Conservation (phyloP, 2,113 vertebrate species). For the Campylomormyrus tamandua region DNA sequence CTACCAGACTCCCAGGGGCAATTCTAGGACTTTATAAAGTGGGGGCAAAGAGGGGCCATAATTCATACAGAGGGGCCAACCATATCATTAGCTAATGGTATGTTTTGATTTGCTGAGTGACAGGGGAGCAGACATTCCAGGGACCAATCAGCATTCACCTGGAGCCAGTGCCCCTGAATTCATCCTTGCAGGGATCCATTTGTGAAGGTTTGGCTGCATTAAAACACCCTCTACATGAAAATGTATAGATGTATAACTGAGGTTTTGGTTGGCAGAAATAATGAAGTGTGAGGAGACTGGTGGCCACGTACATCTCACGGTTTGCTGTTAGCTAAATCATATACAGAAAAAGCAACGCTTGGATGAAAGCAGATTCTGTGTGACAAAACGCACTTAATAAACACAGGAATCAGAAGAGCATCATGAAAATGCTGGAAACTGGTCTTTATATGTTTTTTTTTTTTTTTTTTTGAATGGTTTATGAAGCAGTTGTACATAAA, state of each 20-base stretch:
- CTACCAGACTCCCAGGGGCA: background rate
- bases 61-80: background rate
- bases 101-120: background rate
- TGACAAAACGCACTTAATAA: background rate
- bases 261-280: conserved; percentile 12
- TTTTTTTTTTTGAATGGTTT: background rate
- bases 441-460: background rate
- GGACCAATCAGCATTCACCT: background rate
- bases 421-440: background rate
- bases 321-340: background rate
- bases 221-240: background rate
- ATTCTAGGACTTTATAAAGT: background rate
- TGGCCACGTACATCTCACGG: background rate
- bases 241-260: background rate
- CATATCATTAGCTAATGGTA: background rate
- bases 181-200: background rate
- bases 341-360: background rate
- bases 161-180: background rate
- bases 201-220: background rate
- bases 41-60: background rate
- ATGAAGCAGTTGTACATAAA: background rate
- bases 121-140: background rate
- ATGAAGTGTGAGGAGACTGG: background rate
- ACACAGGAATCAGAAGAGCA: background rate
- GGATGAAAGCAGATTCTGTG: background rate